A percentile compares a stretch with the other conserved stretches of the same genome.
These are phyloP conservation scores for Gymnocheta viridis DNA, from an alignment of 2,888 invertebrate species.

Conservation along the genomic window DNA sequence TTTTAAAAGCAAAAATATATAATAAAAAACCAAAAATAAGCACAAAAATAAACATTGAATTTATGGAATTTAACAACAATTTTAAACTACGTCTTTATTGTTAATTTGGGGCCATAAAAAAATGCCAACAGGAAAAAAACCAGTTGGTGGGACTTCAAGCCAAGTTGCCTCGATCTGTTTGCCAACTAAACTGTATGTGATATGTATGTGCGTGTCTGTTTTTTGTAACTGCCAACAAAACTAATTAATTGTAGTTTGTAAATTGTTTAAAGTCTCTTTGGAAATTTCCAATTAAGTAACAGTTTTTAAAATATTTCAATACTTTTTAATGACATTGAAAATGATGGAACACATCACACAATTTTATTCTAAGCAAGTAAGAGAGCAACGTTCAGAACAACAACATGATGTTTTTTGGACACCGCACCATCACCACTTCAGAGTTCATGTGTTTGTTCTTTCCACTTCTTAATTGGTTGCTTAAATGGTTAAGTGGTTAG, in stretches of 20 bases:
- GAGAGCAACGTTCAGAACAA: too few relatives aligned
- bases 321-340: background rate
- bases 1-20: background rate
- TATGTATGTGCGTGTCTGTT: background rate
- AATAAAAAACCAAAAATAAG: background rate
- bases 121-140: slow-evolving; percentile 13
- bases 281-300: slow-evolving; percentile 11
- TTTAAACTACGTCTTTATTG: slow-evolving; percentile 33
- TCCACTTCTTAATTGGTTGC: too few relatives aligned
- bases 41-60: slow-evolving; percentile 26
- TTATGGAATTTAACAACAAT: slow-evolving; percentile 43
- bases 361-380: background rate
- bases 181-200: background rate
- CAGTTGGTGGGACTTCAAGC: slow-evolving; percentile 25
- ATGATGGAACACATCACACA: background rate
- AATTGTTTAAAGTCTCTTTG: background rate
- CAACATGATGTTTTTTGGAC: too few relatives aligned
- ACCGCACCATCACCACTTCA: too few relatives aligned
- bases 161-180: background rate
- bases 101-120: slow-evolving; percentile 36
- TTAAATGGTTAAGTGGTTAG: too few relatives aligned
- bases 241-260: background rate
- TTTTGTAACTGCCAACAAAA: background rate
- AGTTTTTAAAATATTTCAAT: background rate
- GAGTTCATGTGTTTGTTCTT: too few relatives aligned